A percentile compares a stretch with the other conserved stretches of the same genome.
These are phyloP conservation scores for Nannoperca obscura DNA, from an alignment of 2,797 vertebrate species.

Conservation along the genomic window DNA sequence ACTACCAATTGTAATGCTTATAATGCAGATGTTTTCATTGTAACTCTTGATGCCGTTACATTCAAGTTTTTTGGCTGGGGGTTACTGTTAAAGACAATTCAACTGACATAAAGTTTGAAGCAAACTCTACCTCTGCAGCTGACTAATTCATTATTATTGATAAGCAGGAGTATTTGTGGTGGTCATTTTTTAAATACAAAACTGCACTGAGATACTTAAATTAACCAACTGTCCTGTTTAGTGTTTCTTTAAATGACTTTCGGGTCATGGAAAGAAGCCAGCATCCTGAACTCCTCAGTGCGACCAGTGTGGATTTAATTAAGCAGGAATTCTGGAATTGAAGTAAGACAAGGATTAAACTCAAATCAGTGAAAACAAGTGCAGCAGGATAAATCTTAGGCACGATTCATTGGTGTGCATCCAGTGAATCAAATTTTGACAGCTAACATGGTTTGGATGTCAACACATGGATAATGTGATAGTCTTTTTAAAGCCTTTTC, in stretches of 20 bases:
- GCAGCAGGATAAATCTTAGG: constrained; percentile 33
- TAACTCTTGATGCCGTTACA: background rate
- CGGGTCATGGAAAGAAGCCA: constrained; percentile 51
- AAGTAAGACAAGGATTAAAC: constrained; percentile 68
- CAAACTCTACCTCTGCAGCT: background rate
- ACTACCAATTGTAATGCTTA: background rate
- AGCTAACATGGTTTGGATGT: background rate
- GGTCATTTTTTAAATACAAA: background rate
- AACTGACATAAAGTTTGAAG: background rate
- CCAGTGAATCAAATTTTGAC: constrained; percentile 21
- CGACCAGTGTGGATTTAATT: constrained; percentile 74
- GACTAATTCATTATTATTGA: background rate
- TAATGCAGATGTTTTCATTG: background rate
- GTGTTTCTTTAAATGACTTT: constrained; percentile 16
- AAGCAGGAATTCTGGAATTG: constrained; percentile 67
- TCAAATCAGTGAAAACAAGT: constrained; percentile 44
- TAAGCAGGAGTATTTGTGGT: background rate
- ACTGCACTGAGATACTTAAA: background rate
- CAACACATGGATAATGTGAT: background rate
- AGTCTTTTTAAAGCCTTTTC: background rate
- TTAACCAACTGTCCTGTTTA: constrained; percentile 33
- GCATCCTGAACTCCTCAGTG: constrained; percentile 43
- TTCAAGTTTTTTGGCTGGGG: background rate
- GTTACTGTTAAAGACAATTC: background rate
- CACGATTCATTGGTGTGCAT: constrained; percentile 15